A percentile compares a stretch with the other conserved stretches of the same genome.
These are phyloP conservation scores for Laticauda laticaudata DNA, from an alignment of 2,113 vertebrate genomes.

Conservation along the genomic window DNA sequence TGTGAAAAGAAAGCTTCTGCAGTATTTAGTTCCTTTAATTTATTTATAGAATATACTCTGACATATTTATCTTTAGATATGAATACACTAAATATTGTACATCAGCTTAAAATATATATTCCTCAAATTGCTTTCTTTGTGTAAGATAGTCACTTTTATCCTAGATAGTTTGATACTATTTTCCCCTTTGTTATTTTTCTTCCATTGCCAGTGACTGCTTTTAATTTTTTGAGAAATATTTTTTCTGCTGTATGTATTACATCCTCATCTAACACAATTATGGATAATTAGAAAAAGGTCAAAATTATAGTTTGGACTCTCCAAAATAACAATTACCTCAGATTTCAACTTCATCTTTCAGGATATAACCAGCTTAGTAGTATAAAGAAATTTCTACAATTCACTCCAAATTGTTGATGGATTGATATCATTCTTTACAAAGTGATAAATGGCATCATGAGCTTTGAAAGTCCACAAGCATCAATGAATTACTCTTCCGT, in stretches of 20 bases:
- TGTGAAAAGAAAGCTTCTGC: not conserved
- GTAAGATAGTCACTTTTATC: not conserved
- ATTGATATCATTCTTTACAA: not conserved
- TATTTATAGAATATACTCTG: not conserved
- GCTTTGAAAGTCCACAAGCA: not conserved
- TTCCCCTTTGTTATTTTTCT: not conserved
- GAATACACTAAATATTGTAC: not conserved
- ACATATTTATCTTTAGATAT: not conserved
- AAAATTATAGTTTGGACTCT: not conserved
- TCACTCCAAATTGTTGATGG: not conserved
- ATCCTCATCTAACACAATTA: not conserved
- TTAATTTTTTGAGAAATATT: not conserved
- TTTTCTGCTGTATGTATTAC: not conserved
- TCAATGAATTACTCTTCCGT: conserved; percentile 50
- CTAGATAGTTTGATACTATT: not conserved
- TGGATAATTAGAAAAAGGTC: not conserved
- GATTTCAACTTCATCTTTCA: not conserved
- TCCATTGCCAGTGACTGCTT: not conserved
- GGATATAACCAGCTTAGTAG: not conserved
- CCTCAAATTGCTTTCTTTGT: not conserved
- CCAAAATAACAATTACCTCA: not conserved
- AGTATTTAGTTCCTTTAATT: not conserved
- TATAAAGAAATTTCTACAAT: not conserved
- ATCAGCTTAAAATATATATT: not conserved
- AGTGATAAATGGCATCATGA: conserved; percentile 7